phyloP scores from a whole-genome alignment of 92 coral and sea anemone genomes.

The Pocillopora grandis region DNA sequence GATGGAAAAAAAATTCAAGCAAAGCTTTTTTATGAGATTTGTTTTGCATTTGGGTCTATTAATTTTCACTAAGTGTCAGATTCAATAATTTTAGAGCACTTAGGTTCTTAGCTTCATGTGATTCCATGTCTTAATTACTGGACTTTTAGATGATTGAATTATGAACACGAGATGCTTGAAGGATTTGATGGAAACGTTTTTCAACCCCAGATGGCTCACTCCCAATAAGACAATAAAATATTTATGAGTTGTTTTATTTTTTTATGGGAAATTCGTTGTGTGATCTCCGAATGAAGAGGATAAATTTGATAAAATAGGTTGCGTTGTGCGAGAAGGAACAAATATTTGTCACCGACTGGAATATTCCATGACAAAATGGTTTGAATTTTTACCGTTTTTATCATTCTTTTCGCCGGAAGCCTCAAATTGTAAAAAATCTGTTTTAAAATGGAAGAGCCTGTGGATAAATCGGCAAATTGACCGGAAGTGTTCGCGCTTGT shows the following conservation, averaged over 20 bases:
- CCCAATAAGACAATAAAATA: not conserved
- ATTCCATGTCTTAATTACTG: too few relatives aligned
- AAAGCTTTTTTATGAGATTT: too few relatives aligned
- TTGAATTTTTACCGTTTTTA: not conserved
- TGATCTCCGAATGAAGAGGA: too few relatives aligned
- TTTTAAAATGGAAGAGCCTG: not conserved
- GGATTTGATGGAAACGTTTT: not conserved
- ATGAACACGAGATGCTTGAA: too few relatives aligned
- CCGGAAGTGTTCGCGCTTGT: slow-evolving; percentile 12
- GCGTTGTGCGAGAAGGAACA: not conserved
- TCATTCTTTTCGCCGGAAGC: not conserved
- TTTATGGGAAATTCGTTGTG: not conserved
- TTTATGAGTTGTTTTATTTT: not conserved
- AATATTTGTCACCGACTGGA: not conserved
- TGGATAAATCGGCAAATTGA: not conserved
- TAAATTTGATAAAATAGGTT: not conserved
- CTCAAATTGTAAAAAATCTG: not conserved
- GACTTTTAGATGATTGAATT: too few relatives aligned
- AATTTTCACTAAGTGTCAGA: too few relatives aligned
- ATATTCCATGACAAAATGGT: not conserved
- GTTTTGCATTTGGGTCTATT: too few relatives aligned
- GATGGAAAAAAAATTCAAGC: not conserved
- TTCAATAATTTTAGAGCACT: too few relatives aligned
- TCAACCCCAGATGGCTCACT: not conserved
- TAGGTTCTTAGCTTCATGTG: too few relatives aligned